Evolutionary conservation across 2,113 vertebrate genomes (phyloP).

Genomic region (Mungos mungo): DNA sequence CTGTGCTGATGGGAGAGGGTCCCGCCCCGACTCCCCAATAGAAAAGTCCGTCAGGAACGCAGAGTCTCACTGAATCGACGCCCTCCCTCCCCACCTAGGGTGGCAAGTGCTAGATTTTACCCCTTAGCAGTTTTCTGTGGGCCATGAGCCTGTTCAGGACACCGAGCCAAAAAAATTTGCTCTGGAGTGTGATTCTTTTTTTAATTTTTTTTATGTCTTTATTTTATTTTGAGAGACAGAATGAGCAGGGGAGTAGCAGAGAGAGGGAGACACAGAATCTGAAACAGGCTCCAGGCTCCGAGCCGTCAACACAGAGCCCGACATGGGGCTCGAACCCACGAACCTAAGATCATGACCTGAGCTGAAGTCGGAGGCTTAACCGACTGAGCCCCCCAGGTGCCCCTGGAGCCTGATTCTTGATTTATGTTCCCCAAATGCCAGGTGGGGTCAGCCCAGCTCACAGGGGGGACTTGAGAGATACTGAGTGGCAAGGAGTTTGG

Average conservation of each 20-base stretch:
- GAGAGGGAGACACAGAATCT: too few species aligned
- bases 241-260: too few species aligned
- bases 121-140: not conserved
- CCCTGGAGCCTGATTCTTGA: not conserved
- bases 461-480: not conserved
- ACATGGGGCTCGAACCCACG: too few species aligned
- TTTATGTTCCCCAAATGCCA: not conserved
- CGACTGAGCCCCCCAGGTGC: too few species aligned
- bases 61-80: not conserved
- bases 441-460: not conserved
- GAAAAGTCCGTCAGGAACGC: not conserved
- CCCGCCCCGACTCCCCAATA: not conserved
- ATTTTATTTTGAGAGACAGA: too few species aligned
- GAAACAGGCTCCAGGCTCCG: too few species aligned
- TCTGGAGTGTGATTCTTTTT: not conserved
- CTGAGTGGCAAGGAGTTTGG: too few species aligned
- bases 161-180: not conserved
- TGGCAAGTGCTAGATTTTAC: not conserved
- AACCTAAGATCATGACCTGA: too few species aligned
- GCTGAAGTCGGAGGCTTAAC: too few species aligned
- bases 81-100: not conserved
- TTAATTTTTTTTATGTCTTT: too few species aligned
- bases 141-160: not conserved
- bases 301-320: too few species aligned
- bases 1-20: not conserved